These are phyloP conservation scores for Apoderus coryli DNA, from an alignment of 2,888 invertebrate genomes.

Conservation along the genomic window DNA sequence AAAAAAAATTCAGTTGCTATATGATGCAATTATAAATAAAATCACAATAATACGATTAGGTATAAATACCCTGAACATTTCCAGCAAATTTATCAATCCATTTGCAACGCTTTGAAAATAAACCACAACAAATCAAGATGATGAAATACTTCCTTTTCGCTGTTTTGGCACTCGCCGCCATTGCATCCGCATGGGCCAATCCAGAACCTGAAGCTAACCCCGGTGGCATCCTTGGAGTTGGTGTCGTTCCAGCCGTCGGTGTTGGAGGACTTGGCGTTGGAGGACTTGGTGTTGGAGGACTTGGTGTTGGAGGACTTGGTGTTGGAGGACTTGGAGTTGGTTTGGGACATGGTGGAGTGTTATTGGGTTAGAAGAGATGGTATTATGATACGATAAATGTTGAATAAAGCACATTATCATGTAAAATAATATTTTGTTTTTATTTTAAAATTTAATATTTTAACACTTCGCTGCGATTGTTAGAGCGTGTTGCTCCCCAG, in stretches of 20 bases:
- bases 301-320: not conserved
- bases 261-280: not conserved
- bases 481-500: too few species aligned
- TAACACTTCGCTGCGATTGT: too few species aligned
- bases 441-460: too few species aligned
- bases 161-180: not conserved
- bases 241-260: not conserved
- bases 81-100: too few species aligned
- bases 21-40: too few species aligned
- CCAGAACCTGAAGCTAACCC: slow-evolving; percentile 3
- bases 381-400: too few species aligned
- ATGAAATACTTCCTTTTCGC: not conserved
- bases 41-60: too few species aligned
- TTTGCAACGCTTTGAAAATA: not conserved
- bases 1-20: too few species aligned
- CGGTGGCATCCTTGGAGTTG: not conserved
- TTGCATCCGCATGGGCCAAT: not conserved
- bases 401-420: too few species aligned
- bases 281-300: not conserved
- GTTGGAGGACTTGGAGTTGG: not conserved
- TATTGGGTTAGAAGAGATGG: too few species aligned
- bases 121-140: not conserved
- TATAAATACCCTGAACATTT: too few species aligned
- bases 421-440: too few species aligned
- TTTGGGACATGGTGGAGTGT: slow-evolving; percentile 2